These are phyloP conservation scores for Zaprionus inermis DNA, from an alignment of 1,140 invertebrate species.

Conservation along the genomic window DNA sequence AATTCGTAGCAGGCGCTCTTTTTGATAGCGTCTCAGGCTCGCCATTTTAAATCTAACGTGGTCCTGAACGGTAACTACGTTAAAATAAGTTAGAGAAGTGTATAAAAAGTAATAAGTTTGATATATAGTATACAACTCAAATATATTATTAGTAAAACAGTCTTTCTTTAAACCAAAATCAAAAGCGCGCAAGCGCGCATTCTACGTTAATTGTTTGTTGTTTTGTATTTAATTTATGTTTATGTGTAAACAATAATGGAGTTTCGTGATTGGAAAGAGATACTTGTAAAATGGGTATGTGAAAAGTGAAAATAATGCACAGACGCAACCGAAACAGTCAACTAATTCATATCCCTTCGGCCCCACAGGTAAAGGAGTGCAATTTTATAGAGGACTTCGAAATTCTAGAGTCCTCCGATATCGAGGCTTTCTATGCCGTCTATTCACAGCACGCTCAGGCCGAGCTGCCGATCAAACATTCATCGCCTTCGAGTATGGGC, in stretches of 20 bases:
- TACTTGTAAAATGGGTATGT: conserved; percentile 77
- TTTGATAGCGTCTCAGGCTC: background rate
- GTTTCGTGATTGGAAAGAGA: conserved; percentile 60
- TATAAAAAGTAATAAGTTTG: background rate
- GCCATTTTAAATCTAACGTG: background rate
- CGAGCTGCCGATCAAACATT: conserved; percentile 16
- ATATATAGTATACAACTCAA: background rate
- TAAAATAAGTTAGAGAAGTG: background rate
- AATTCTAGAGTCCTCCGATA: conserved; percentile 62
- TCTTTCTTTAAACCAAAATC: background rate
- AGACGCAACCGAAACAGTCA: background rate
- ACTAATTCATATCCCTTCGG: background rate
- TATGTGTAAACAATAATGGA: conserved; percentile 53
- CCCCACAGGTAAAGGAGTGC: conserved; percentile 52
- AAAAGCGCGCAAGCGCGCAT: background rate
- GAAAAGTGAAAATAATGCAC: background rate
- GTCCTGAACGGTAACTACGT: background rate
- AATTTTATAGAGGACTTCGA: conserved; percentile 40
- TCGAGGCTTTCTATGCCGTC: conserved; percentile 64
- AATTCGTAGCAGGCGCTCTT: conserved; percentile 1
- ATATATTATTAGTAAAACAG: background rate
- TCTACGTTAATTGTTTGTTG: conserved; percentile 1
- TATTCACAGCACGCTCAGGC: conserved; percentile 34
- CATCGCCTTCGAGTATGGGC: conserved; percentile 7
- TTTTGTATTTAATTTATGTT: conserved; percentile 3